Base-by-base conservation (phyloP, 2,888 invertebrate genomes). In the Drosophila mulleri region DNA sequence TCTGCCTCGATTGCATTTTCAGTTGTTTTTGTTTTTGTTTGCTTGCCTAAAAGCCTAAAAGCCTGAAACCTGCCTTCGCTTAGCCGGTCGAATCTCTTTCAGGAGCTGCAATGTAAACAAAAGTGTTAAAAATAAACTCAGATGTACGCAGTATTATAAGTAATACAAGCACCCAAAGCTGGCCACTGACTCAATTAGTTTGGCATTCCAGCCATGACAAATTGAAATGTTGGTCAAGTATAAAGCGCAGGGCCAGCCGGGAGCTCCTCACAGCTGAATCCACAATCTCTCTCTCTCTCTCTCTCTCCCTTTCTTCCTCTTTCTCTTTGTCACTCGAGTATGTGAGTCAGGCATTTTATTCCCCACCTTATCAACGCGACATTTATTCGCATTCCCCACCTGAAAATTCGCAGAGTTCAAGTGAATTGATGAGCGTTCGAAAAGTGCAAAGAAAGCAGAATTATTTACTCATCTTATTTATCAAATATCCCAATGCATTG, bases 1-100 rank as follows among this genome's bases (percentile, higher is more conserved):
- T 84, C 41, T 71, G 83, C 77, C 48, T 67, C 60, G 67, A 70
- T 79, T 75, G 84, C 83, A 82, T 47, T 85, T 89, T 79, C 45
- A 75, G 57, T 81, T 72, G 62, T 75, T 64, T 47, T 67, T 47
- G 54, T 56, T 57, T 67, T 62, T 68, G 56, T 80, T 72, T 62
- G 53, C 52, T 50, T 48, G 56, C 63, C 53, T 56, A 59, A 76
- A 70, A 80, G 56, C 63, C 53, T 56, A 59, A 76, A 70, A 80
- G 76, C 54, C 56, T 56, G 60, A 20, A 68, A 53, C 35, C 26
- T 42, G 50, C 71, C 66, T 52, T 63, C 12, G n/a, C 11, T 26
- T 9, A 26, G 16, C 12, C 35, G 23, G 23, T n/a, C 11, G 53
- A 35, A 59, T 45, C 41, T 29, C 53, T 50, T 29, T 56, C 44